Conservation (phyloP, 2,113 vertebrate species). For the Pomatorhinus ruficollis region DNA sequence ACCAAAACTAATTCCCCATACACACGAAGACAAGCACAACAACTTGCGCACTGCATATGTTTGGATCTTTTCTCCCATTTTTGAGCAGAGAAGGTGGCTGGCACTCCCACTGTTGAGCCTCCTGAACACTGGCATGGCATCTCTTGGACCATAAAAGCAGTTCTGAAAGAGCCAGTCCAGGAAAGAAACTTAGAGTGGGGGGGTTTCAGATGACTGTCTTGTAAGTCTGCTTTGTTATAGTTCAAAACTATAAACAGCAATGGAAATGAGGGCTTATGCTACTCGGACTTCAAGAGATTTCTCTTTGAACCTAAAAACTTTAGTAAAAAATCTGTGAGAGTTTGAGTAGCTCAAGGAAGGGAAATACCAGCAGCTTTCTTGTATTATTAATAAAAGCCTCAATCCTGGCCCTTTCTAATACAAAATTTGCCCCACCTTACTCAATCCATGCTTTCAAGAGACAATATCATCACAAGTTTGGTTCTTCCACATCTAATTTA, state of each 20-base stretch:
- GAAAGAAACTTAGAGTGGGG: background rate
- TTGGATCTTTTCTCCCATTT: background rate
- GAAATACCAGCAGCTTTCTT: background rate
- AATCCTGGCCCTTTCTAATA: background rate
- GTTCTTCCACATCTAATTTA: constrained; percentile 47
- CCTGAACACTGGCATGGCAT: background rate
- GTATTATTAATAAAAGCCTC: background rate
- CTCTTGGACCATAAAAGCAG: background rate
- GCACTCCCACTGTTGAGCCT: background rate
- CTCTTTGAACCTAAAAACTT: background rate
- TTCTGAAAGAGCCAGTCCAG: background rate
- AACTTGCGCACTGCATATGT: background rate
- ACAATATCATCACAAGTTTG: background rate
- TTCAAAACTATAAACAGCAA: background rate
- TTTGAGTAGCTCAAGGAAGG: background rate
- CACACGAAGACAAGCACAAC: background rate
- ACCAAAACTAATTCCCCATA: background rate
- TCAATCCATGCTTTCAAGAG: background rate
- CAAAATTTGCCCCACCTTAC: background rate
- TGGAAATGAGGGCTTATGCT: background rate
- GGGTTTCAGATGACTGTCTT: background rate
- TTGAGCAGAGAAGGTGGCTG: background rate
- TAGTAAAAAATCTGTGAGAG: background rate
- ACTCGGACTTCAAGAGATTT: background rate
- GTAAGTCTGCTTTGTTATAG: background rate